Conservation (phyloP, 1,140 invertebrate species). For the Rhizoglyphus robini region DNA sequence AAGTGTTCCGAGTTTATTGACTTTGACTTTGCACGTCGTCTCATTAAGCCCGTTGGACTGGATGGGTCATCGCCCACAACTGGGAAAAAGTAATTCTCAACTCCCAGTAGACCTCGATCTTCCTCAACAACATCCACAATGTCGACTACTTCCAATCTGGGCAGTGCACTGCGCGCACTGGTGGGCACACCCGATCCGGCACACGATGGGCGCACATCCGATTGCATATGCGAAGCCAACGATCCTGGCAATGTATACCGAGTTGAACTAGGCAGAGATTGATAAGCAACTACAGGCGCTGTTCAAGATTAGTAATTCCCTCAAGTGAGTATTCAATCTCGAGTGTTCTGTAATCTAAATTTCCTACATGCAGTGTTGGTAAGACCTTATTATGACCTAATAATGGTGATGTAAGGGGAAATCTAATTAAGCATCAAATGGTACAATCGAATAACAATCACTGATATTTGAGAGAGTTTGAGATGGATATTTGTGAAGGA, state of each 20-base stretch:
- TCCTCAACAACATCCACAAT: background rate
- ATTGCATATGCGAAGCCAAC: constrained; percentile 59
- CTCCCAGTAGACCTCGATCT: no score
- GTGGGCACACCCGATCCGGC: background rate
- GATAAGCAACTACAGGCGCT: constrained; percentile 62
- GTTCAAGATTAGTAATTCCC: constrained; percentile 59
- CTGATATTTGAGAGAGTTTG: no score
- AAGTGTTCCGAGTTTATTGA: constrained; percentile 79
- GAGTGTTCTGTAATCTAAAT: constrained; percentile 16
- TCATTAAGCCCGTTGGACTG: constrained; percentile 20
- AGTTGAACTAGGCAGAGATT: constrained; percentile 56
- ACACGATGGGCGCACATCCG: constrained; percentile 59
- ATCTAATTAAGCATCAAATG: no score
- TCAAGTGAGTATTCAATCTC: constrained; percentile 38
- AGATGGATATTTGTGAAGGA: no score
- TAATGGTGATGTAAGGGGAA: no score
- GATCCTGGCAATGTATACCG: constrained; percentile 66
- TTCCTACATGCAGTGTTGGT: constrained; percentile 48
- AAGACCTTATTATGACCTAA: no score
- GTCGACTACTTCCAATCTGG: background rate
- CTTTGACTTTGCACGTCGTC: constrained; percentile 65
- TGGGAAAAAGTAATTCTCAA: background rate
- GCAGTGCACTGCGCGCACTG: background rate
- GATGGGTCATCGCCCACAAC: background rate
- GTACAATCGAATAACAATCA: no score